Base-by-base conservation (phyloP, 2,888 invertebrate species). In the Fragum fragum region DNA sequence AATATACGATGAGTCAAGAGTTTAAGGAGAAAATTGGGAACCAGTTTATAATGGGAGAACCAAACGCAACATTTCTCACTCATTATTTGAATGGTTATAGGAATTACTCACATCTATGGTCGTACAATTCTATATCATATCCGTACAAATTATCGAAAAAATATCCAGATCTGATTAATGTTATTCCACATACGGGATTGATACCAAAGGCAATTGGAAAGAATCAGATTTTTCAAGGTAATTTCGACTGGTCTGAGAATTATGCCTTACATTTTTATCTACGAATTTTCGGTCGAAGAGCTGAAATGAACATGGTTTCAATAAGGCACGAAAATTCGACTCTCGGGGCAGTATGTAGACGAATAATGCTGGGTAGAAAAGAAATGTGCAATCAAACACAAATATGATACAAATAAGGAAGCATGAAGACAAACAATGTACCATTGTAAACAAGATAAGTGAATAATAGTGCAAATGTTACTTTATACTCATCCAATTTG, bases 281-380 rank as follows among this genome's bases (percentile, higher is more conserved):
- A 0, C 36, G 74, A 18, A 18, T 21, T 29, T 74, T 47, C 29
- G 21, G 39, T 29, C 14, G 26, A 29, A 7, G 26, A 36, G 26
- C 26, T n/a, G n/a, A 66, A 23, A 21, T 53, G 29, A 42, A 14
- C n/a, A 66, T 63, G 57, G 23, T 6, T 11, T 18, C 57, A 0
- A 74, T 74, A 14, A 26, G 66, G 18, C 26, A 28, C 9, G 63
- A 63, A 18, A 74, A 74, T 11, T 66, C 74, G n/a, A 74, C 74
- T 23, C 1, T 74, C 3, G 74, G 74, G 1, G 29, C 74, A 1
- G 23, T 66, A 2, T 26, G 16, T 23, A 71, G 76, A 52, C 76
- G 59, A 28, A 28, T 76, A 11, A 11, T 76, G n/a, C 23, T 72
- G 9, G 76, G 76, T 9, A 76, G 39, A 29, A 76, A 76, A 28